Conservation (phyloP, 2,113 vertebrate genomes). For the Amia ocellicauda region DNA sequence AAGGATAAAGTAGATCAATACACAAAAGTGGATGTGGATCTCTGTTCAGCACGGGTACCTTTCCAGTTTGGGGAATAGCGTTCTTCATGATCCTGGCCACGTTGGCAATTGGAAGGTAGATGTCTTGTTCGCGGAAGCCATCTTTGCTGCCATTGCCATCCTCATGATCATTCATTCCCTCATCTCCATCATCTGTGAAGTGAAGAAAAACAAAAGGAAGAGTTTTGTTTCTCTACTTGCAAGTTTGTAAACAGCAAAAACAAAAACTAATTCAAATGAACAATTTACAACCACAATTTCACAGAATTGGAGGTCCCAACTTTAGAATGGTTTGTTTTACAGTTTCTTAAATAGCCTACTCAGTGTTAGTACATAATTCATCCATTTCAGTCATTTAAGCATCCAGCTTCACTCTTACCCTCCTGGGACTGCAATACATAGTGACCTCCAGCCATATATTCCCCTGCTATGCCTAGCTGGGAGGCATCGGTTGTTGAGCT, state of each 20-base stretch:
- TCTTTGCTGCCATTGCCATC: constrained; percentile 91
- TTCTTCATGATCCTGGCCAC: constrained; percentile 99
- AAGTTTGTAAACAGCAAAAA: no score
- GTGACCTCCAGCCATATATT: constrained; percentile 88
- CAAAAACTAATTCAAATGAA: no score
- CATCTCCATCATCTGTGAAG: constrained; percentile 72
- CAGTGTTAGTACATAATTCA: no score
- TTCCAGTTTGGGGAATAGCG: constrained; percentile 93
- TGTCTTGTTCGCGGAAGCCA: constrained; percentile 96
- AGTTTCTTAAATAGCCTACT: no score
- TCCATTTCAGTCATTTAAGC: no score
- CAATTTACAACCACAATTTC: no score
- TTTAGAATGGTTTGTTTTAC: no score
- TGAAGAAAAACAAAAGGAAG: background rate
- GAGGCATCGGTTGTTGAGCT: constrained; percentile 91
- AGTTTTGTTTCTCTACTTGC: background rate
- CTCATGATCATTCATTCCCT: constrained; percentile 91
- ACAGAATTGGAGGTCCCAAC: no score
- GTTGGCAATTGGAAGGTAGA: constrained; percentile 97
- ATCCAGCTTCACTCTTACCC: constrained; percentile 64
- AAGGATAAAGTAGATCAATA: no score
- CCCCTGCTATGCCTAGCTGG: constrained; percentile 90
- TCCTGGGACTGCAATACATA: constrained; percentile 95
- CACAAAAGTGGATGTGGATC: no score
- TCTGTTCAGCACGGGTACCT: no score